A percentile compares a stretch with the other conserved stretches of the same genome.
Conservation (phyloP, 1,140 invertebrate species). For the Hesperophylax magnus region DNA sequence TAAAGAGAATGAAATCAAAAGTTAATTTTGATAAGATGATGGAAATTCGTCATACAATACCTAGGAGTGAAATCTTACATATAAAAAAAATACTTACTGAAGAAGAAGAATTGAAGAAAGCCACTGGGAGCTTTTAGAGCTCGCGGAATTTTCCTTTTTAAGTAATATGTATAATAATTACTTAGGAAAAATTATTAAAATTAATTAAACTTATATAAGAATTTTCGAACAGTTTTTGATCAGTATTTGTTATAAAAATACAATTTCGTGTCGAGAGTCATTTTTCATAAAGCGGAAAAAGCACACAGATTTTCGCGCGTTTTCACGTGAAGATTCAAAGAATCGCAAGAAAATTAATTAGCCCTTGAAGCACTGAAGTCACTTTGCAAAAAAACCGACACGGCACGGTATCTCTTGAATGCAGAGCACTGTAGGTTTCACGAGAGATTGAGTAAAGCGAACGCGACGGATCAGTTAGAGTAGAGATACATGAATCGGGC, state of each 20-base stretch:
- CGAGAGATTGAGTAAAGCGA: neutral
- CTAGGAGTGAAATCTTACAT: too few relatives aligned
- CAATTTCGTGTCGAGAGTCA: neutral
- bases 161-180: neutral
- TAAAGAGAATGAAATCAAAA: too few relatives aligned
- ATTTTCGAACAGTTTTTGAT: neutral
- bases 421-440: too few relatives aligned
- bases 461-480: neutral
- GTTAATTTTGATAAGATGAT: too few relatives aligned
- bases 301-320: neutral
- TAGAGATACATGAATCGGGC: neutral
- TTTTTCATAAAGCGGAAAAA: constrained; percentile 24
- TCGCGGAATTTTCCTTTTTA: neutral
- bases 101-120: neutral
- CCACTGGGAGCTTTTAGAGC: neutral
- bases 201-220: constrained; percentile 5
- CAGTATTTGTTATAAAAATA: constrained; percentile 2
- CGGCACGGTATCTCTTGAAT: neutral
- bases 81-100: constrained; percentile 9
- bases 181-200: neutral
- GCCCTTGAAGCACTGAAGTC: neutral
- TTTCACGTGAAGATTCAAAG: neutral
- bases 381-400: neutral
- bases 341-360: neutral
- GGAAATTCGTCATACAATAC: too few relatives aligned